These are phyloP conservation scores for Corynorhinus townsendii DNA, from an alignment of 2,113 vertebrate genomes.

Conservation along the genomic window DNA sequence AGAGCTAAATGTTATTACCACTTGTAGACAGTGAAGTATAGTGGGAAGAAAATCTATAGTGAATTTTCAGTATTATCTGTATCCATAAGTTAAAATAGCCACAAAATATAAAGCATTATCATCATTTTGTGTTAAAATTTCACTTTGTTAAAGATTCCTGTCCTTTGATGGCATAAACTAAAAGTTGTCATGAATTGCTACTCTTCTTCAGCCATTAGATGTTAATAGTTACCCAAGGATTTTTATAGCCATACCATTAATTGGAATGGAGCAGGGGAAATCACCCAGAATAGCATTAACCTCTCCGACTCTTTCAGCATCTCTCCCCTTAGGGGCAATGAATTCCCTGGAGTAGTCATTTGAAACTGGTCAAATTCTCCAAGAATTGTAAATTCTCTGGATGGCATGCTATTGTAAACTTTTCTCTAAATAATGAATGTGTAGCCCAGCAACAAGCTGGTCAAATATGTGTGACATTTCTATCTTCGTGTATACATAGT, in stretches of 20 bases:
- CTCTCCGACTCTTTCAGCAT: constrained; percentile 22
- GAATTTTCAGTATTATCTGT: background rate
- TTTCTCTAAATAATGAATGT: constrained; percentile 39
- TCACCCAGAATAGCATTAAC: constrained; percentile 30
- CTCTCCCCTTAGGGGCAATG: constrained; percentile 14
- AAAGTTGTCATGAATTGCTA: constrained; percentile 26
- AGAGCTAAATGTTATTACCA: background rate
- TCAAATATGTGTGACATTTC: background rate
- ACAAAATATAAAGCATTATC: background rate
- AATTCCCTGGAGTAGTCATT: constrained; percentile 41
- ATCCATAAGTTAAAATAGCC: background rate
- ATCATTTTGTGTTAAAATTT: background rate
- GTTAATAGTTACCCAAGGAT: constrained; percentile 34
- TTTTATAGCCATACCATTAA: constrained; percentile 28
- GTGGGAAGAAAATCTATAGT: background rate
- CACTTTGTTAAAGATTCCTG: background rate
- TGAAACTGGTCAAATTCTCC: constrained; percentile 27
- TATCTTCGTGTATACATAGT: background rate
- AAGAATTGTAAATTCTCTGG: constrained; percentile 44
- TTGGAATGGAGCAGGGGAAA: constrained; percentile 39
- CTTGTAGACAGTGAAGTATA: background rate
- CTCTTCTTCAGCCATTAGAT: constrained; percentile 40
- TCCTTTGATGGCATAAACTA: background rate
- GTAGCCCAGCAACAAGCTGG: background rate
- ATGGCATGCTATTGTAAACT: background rate